Evolutionary conservation across 2,113 vertebrate genomes (phyloP).

Genomic region (Ochotona curzoniae): DNA sequence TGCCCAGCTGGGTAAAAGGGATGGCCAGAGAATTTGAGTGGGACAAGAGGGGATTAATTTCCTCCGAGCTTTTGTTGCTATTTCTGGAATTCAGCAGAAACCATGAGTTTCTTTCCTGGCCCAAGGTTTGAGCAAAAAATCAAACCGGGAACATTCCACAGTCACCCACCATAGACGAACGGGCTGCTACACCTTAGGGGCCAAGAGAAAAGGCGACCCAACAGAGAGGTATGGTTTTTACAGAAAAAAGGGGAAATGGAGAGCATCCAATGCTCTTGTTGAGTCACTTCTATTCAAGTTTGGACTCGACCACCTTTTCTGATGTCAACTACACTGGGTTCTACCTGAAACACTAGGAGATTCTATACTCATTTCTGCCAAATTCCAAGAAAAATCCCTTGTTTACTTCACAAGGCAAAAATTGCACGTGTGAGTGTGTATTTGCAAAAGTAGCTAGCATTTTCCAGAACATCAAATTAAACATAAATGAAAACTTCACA

Average conservation of each 20-base stretch:
- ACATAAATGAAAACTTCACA: neutral
- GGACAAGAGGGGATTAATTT: neutral
- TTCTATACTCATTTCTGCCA: slow-evolving; percentile 20
- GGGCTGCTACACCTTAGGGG: neutral
- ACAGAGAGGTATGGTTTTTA: neutral
- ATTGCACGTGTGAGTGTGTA: neutral
- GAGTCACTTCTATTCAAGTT: neutral
- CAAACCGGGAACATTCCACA: neutral
- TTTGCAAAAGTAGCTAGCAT: neutral
- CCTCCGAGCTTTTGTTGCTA: neutral
- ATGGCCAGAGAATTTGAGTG: neutral
- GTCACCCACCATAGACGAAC: neutral
- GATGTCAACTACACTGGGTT: neutral
- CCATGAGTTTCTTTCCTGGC: neutral
- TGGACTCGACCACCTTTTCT: neutral
- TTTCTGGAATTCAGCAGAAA: slow-evolving; percentile 54
- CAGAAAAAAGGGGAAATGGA: neutral
- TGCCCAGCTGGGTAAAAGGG: neutral
- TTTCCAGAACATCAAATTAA: slow-evolving; percentile 47
- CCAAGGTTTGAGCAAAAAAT: slow-evolving; percentile 14
- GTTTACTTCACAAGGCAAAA: slow-evolving; percentile 40
- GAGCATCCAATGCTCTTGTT: neutral
- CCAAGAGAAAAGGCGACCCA: neutral
- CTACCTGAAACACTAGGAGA: neutral
- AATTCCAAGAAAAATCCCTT: slow-evolving; percentile 6